Evolutionary conservation across 1,140 invertebrate species (phyloP), one percentile per base, ranked within the genome.

Genomic region (Drosophila azteca): DNA sequence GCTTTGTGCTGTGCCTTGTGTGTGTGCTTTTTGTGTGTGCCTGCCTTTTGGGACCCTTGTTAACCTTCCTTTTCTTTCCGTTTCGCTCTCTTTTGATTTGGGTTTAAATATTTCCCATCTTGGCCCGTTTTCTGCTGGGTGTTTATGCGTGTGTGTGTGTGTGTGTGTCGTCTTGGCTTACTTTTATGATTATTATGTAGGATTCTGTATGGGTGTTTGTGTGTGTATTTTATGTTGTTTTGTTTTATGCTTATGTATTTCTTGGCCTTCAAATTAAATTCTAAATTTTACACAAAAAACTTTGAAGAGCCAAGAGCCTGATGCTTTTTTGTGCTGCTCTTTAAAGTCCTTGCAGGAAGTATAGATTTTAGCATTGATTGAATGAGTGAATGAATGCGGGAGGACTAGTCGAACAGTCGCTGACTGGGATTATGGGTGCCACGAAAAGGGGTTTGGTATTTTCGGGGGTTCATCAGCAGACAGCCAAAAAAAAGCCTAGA

Each of bases 11-110:
- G 51, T 55, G 26, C 17, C 17, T 20, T 53, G 2, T 39, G 20
- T 74, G 46, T 63, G 72, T 69, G 54, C 71, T 26, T 49, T 49
- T 58, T 11, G 35, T 39, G 35, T 39, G n/a, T n/a, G n/a, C n/a
- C n/a, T n/a, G 35, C 35, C 35, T 64, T 74, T 45, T 71, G 66
- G 71, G 70, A 65, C 75, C 79, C 68, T 77, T 73, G 59, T 61
- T 72, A 59, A 46, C 57, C 63, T 74, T 64, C 69, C 70, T 79
- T 84, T 85, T 67, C 29, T 63, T 70, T 39, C 35, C 35, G 35
- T 39, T 11, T 39, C 11, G 35, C 35, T 39, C 52, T 52, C 66
- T 77, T 69, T 70, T 82, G 79, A 82, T 82, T 82, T 82, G 77
- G 72, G 81, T 73, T 77, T 69, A 76, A 80, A 85, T 73, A 72